Percentiles rank a stretch among this genome's conserved stretches.
Conservation (phyloP, 2,113 vertebrate genomes). For the Crotalus viridis region DNA sequence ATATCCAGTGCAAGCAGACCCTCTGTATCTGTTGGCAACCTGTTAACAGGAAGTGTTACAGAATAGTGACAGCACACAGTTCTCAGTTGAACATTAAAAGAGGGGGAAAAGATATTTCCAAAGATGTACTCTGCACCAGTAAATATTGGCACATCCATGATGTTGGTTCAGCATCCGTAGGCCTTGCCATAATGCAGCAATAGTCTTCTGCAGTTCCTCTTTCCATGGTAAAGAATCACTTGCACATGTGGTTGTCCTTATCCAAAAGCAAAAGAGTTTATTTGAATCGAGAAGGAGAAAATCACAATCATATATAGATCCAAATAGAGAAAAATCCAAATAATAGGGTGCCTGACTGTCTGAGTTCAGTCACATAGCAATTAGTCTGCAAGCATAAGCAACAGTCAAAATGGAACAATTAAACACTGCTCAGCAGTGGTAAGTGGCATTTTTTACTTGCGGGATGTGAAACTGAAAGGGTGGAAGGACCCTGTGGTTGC, state of each 20-base stretch:
- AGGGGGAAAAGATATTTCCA: not conserved
- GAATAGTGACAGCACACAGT: not conserved
- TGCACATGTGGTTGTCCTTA: not conserved
- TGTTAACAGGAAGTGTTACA: not conserved
- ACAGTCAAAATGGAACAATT: not conserved
- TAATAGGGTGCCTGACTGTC: not conserved
- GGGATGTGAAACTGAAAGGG: not conserved
- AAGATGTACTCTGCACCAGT: not conserved
- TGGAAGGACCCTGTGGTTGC: not conserved
- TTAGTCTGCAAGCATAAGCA: not conserved
- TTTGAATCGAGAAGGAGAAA: not conserved
- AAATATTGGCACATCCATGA: not conserved
- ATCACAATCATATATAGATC: not conserved
- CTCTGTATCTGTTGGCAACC: not conserved
- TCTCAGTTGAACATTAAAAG: not conserved
- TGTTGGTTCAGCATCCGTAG: not conserved
- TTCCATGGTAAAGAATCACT: not conserved
- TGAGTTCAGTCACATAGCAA: not conserved
- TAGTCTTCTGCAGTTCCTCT: not conserved
- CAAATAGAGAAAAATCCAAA: not conserved
- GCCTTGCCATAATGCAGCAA: not conserved
- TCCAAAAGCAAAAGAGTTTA: not conserved
- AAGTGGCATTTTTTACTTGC: not conserved
- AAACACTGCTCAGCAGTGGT: not conserved
- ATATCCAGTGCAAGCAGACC: not conserved